A percentile compares a stretch with the other conserved stretches of the same genome.
These are phyloP conservation scores for Poeciliopsis gracilis DNA, from an alignment of 2,797 vertebrate genomes.

Conservation along the genomic window DNA sequence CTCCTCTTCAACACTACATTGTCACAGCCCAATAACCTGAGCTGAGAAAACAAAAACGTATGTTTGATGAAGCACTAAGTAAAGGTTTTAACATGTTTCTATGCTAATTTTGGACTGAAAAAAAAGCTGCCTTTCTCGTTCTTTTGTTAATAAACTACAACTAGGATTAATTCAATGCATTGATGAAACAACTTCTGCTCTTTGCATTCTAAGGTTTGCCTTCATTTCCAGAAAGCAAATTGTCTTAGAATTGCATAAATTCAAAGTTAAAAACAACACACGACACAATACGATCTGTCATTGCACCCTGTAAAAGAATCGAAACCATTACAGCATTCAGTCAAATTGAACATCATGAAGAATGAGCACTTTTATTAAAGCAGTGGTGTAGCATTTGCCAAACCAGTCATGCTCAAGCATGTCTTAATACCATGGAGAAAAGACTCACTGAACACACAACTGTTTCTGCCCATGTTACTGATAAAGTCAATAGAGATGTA, in stretches of 20 bases:
- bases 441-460: not conserved
- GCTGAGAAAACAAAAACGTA: slow-evolving; percentile 7
- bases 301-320: not conserved
- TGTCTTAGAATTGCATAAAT: not conserved
- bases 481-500: not conserved
- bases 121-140: too few species aligned
- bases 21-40: slow-evolving; percentile 58
- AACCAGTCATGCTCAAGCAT: not conserved
- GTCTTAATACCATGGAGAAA: not conserved
- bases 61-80: not conserved
- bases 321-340: not conserved
- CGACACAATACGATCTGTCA: not conserved
- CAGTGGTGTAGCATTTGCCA: not conserved
- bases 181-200: too few species aligned
- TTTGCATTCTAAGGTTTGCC: not conserved
- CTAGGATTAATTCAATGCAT: not conserved
- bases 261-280: not conserved
- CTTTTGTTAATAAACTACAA: not conserved
- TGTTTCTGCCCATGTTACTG: not conserved
- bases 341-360: not conserved
- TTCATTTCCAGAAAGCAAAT: not conserved
- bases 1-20: slow-evolving; percentile 42
- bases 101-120: not conserved
- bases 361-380: not conserved
- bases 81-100: not conserved